Base-by-base conservation (phyloP, 2,797 vertebrate species). In the Lepilemur septentrionalis region DNA sequence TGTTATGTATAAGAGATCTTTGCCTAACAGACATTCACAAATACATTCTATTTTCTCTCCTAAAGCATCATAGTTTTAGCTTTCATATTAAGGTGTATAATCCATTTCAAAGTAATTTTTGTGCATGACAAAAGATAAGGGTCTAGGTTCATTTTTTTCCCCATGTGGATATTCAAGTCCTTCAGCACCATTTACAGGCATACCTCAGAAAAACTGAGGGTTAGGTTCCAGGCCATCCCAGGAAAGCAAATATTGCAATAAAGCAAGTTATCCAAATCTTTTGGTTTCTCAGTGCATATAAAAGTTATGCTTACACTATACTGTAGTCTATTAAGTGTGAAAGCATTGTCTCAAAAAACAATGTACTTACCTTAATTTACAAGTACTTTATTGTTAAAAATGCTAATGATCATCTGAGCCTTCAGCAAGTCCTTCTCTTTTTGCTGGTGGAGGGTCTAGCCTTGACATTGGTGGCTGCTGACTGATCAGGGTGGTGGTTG, bases 91-190 rank as follows among this genome's bases (percentile, higher is more conserved):
- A 70, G 18, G 12, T 76, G 7, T 30, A 13, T 30, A n/a, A 55
- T 70, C n/a, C 48, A 70, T 78, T 86, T 85, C 72, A 88, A 76
- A 92, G 69, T 88, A 81, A 70, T 82, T 92, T 76, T 63, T 61
- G 43, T 52, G 20, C 25, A 72, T 17, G 41, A 79, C 18, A 59
- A 73, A 46, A 91, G 35, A 17, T 63, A 94, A 20, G 3, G 8
- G 17, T 79, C 38, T 48, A 78, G 32, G 18, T 69, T 89, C 30
- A 25, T n/a, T 38, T 59, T 76, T 52, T 32, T 52, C 46, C 0
- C 30, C 41, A 20, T 30, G 23, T 80, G 38, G 46, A 63, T 73
- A 63, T 65, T 86, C 22, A 85, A 28, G 79, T 91, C 23, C n/a
- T 90, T 32, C 20, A 78, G 15, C 41, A 70, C 30, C 32, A 90